Evolutionary conservation across 2,113 vertebrate species (phyloP).

Genomic region (Casuarius casuarius): DNA sequence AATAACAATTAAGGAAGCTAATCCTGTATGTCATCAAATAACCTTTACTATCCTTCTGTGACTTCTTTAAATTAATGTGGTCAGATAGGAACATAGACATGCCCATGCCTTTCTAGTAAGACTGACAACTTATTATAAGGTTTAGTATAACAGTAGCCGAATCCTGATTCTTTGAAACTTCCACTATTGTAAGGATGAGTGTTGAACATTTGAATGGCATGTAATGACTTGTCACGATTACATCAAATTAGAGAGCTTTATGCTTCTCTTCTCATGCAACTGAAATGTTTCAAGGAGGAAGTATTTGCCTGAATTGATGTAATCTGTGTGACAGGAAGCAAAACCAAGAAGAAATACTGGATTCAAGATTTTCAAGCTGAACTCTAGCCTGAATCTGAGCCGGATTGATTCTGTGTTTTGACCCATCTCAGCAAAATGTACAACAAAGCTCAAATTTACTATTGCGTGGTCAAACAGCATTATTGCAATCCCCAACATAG

Average conservation of each 20-base stretch:
- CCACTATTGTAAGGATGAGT: not conserved
- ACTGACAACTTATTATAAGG: not conserved
- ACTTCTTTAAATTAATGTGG: not conserved
- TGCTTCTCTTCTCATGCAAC: not conserved
- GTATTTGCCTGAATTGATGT: not conserved
- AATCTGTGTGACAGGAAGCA: not conserved
- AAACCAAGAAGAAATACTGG: not conserved
- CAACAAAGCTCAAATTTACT: not conserved
- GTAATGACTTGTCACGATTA: not conserved
- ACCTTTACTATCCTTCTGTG: conserved; percentile 20
- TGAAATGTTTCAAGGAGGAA: not conserved
- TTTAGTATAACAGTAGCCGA: not conserved
- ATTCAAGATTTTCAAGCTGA: not conserved
- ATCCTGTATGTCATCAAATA: not conserved
- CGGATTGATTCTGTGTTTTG: not conserved
- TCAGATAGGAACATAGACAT: not conserved
- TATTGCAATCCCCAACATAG: not conserved
- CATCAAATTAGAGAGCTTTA: not conserved
- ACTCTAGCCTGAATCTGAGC: not conserved
- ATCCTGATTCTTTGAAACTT: not conserved
- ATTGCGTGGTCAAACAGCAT: not conserved
- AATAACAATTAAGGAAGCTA: conserved; percentile 27
- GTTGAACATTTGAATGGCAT: not conserved
- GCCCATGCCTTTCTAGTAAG: not conserved
- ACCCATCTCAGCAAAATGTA: not conserved